Base-by-base conservation (phyloP, 2,113 vertebrate species). In the Choloepus hoffmanni region DNA sequence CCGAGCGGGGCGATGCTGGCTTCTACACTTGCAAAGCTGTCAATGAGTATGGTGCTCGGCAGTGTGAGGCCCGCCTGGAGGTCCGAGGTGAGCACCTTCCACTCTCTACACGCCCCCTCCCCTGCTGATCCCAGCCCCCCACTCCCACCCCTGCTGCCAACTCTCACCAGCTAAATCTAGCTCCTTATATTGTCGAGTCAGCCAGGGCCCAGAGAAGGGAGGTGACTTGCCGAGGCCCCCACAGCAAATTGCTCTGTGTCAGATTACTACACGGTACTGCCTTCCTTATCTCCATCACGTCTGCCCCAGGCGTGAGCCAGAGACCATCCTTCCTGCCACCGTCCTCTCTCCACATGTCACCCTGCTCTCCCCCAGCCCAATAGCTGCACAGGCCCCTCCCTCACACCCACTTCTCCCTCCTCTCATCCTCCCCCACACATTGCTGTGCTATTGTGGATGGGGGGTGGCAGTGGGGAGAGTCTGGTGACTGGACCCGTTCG, bases 21-120 rank as follows among this genome's bases (percentile, higher is more conserved):
- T 98, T 99, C 97, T 99, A 99, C 97, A 99, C 98, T 87, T 99
- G 99, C 98, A 99, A 99, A 98, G 99, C 99, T 0, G 99, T 99
- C 93, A 99, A 99, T 0, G 99, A 99, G 96, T 99, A 99, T 2
- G 99, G 99, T 77, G 99, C 99, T 19, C 99, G 99, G 98, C 99
- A 99, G 96, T 99, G 99, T 0, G 99, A 99, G 95, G 99, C 98
- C 95, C 99, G 98, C 95, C 98, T 99, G 97, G 99, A 99, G 90
- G 99, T 99, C 90, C 99, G 99, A 99, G 99, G 99, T 99, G 98
- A 97, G 98, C 92, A 40, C 85, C 87, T 72, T n/a, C 15, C 23
- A 1, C 62, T 18, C 43, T 73, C 45, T 12, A 4, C 3, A 5
- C 72, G n/a, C 9, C 10, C 74, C 26, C 43, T 8, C n/a, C 16